Evolutionary conservation across 2,888 invertebrate species (phyloP).

Genomic region (Lycophotia porphyrea): DNA sequence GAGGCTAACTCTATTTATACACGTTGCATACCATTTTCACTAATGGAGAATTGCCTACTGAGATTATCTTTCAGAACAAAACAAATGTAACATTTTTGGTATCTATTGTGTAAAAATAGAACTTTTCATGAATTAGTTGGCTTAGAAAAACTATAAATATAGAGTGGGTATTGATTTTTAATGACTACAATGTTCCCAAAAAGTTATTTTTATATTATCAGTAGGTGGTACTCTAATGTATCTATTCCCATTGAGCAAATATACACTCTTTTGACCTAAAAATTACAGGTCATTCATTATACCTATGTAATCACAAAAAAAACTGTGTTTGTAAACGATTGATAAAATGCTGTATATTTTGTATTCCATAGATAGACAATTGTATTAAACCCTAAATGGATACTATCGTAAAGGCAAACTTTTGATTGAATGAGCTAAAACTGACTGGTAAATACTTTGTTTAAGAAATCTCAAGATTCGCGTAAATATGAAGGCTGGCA

Average conservation of each 20-base stretch:
- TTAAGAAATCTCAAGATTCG: neutral
- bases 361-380: neutral
- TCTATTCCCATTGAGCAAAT: neutral
- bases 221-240: neutral
- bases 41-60: slow-evolving; percentile 67
- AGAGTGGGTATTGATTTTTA: neutral
- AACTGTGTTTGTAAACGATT: slow-evolving; percentile 4
- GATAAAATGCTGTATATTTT: neutral
- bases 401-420: neutral
- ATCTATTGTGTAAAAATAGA: neutral
- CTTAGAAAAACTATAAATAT: slow-evolving; percentile 8
- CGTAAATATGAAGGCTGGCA: slow-evolving; percentile 26
- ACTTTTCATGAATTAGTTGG: neutral
- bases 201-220: neutral
- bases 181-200: neutral
- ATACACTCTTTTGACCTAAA: neutral
- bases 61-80: slow-evolving; percentile 47
- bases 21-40: slow-evolving; percentile 85
- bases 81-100: slow-evolving; percentile 15
- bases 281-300: neutral
- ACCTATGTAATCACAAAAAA: neutral
- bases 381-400: neutral
- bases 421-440: neutral
- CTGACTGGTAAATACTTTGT: neutral
- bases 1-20: slow-evolving; percentile 88